Percentiles rank a stretch among this genome's conserved stretches.
These are phyloP conservation scores for Lamprotornis superbus DNA, from an alignment of 2,113 vertebrate species.

Conservation along the genomic window DNA sequence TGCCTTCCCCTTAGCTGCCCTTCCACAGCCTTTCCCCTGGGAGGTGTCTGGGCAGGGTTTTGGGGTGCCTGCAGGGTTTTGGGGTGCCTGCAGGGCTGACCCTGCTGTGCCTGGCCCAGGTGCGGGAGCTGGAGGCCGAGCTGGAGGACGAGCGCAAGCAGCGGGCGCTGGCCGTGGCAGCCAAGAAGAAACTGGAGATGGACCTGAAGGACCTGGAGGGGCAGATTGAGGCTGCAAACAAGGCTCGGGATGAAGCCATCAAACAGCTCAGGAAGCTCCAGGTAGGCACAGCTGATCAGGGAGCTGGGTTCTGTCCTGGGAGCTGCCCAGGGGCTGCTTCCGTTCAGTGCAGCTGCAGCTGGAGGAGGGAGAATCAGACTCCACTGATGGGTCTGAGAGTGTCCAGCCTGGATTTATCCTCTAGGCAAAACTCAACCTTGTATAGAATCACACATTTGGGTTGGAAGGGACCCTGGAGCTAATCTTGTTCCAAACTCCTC, in stretches of 20 bases:
- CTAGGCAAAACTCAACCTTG: not conserved
- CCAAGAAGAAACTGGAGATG: slow-evolving; percentile 98
- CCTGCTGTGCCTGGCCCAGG: slow-evolving; percentile 64
- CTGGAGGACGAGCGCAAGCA: slow-evolving; percentile 97
- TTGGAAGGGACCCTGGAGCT: not conserved
- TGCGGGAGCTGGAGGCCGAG: slow-evolving; percentile 94
- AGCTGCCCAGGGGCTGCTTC: not conserved
- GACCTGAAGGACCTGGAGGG: slow-evolving; percentile 94
- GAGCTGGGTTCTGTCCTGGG: not conserved
- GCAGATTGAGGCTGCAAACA: slow-evolving; percentile 92
- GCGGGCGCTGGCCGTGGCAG: slow-evolving; percentile 86
- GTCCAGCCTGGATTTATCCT: not conserved
- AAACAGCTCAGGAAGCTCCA: slow-evolving; percentile 95
- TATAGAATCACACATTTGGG: not conserved
- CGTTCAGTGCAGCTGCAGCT: not conserved
- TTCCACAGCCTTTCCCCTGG: rapidly evolving
- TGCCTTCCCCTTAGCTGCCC: not conserved
- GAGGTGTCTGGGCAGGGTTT: no score
- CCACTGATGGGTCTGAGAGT: rapidly evolving
- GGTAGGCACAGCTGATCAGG: slow-evolving; percentile 64
- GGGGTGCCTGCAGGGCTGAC: not conserved
- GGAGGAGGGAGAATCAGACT: not conserved
- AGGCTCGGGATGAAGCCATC: slow-evolving; percentile 93
- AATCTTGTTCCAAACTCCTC: not conserved
- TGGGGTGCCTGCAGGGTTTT: not conserved